Evolutionary conservation across 1,140 invertebrate genomes (phyloP).

Genomic region (Scaptomyza montana): DNA sequence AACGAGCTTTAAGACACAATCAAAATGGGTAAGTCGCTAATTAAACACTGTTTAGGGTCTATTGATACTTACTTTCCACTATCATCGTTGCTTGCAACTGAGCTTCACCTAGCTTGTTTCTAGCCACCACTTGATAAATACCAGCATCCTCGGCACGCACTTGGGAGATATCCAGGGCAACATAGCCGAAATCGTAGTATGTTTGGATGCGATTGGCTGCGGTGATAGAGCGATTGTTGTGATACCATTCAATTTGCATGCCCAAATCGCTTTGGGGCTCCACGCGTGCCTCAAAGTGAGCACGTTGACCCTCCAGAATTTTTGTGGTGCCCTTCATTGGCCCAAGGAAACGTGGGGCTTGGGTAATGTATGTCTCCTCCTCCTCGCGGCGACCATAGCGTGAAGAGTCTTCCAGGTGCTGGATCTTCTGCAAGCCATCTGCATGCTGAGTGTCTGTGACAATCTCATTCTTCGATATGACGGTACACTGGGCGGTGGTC

Average conservation of each 20-base stretch:
- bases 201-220: slow-evolving; percentile 94
- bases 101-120: slow-evolving; percentile 93
- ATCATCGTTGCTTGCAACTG: slow-evolving; percentile 91
- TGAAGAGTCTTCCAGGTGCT: slow-evolving; percentile 93
- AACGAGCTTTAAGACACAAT: slow-evolving; percentile 87
- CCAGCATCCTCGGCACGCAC: slow-evolving; percentile 94
- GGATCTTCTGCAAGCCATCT: slow-evolving; percentile 94
- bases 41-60: rapidly evolving
- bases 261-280: slow-evolving; percentile 96
- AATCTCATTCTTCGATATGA: slow-evolving; percentile 93
- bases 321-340: slow-evolving; percentile 95
- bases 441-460: slow-evolving; percentile 94
- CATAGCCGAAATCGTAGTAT: slow-evolving; percentile 97
- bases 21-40: background rate
- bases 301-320: slow-evolving; percentile 97
- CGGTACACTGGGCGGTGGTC: slow-evolving; percentile 94
- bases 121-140: slow-evolving; percentile 94
- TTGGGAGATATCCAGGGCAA: slow-evolving; percentile 95
- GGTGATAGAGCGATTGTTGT: slow-evolving; percentile 93
- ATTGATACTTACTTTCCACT: slow-evolving; percentile 91
- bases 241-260: slow-evolving; percentile 95
- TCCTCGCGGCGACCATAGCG: slow-evolving; percentile 87
- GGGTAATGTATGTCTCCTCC: slow-evolving; percentile 90
- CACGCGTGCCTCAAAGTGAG: slow-evolving; percentile 97
- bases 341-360: slow-evolving; percentile 93